Base-by-base conservation (phyloP, 2,797 vertebrate species). In the Prionace glauca region DNA sequence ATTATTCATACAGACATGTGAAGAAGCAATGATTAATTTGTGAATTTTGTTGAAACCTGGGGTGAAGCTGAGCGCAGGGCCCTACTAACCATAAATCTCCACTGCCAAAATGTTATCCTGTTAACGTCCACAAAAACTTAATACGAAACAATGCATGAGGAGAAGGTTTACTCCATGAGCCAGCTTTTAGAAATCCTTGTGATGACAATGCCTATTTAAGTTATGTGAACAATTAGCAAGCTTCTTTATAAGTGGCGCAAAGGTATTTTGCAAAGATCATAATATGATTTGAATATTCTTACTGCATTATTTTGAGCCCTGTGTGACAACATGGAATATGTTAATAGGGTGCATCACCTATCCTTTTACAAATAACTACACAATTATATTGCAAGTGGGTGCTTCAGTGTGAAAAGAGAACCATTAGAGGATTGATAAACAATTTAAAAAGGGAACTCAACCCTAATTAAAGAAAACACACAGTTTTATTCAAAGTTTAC, bases 271-370 rank as follows among this genome's bases (percentile, higher is more conserved):
- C 3, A 45, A 56, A 56, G 67, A 72, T 45, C 14, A 26, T 50
- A 72, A 14, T 60, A 3, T 16, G 87, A 90, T 60, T 90, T 72
- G 69, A 94, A 94, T 94, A 94, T 74, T 94, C 69, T 72, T 45
- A 71, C 3, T 50, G n/a, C 16, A 74, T 71, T 50, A 71, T 72
- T 94, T 94, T 94, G 67, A 14, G 41, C 22, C 67, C 50, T 71
- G 12, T 45, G 22, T 72, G 36, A 41, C 90, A 92, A 92, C 32
- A 69, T 45, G 41, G 65, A 71, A 69, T 74, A 94, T 69, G 41
- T 72, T 26, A 72, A 69, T 36, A 5, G 69, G 36, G 92, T 67
- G 92, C 67, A 3, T 74, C 92, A 94, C 22, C 67, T 81, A 81
- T 12, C n/a, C 16, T 65, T 94, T 41, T 41, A 94, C 41, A 94